Evolutionary conservation across 1,140 invertebrate species (phyloP).

Genomic region (Papilio glaucus): DNA sequence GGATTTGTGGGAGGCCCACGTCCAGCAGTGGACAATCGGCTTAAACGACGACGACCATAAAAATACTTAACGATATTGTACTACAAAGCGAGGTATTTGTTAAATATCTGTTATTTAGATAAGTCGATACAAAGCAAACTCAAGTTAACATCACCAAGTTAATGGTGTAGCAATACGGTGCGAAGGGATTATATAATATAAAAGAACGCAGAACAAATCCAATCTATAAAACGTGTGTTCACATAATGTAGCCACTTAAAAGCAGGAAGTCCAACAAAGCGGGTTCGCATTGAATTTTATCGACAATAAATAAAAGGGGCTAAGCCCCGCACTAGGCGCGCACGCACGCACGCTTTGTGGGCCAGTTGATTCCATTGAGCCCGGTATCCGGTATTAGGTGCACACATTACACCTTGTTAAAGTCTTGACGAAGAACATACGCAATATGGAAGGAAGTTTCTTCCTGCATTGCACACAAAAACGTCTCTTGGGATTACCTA

Average conservation of each 20-base stretch:
- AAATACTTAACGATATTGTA: no score
- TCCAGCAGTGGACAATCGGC: no score
- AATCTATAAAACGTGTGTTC: slow-evolving; percentile 12
- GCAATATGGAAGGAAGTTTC: neutral
- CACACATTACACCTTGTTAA: slow-evolving; percentile 33
- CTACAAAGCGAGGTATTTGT: no score
- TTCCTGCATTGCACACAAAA: neutral
- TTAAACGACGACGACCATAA: no score
- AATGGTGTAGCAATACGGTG: slow-evolving; percentile 1
- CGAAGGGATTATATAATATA: neutral
- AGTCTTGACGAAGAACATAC: neutral
- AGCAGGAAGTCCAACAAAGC: slow-evolving; percentile 23
- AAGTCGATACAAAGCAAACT: neutral
- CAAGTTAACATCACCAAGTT: neutral
- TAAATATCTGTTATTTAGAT: no score
- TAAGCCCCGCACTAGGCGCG: slow-evolving; percentile 42
- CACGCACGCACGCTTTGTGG: slow-evolving; percentile 45
- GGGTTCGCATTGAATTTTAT: slow-evolving; percentile 30
- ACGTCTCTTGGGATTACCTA: no score
- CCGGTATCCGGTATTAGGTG: slow-evolving; percentile 33
- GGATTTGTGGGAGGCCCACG: no score
- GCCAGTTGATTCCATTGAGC: slow-evolving; percentile 43
- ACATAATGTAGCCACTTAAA: slow-evolving; percentile 16
- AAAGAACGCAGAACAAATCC: slow-evolving; percentile 10
- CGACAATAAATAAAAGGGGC: slow-evolving; percentile 38